Evolutionary conservation across 2,113 vertebrate species (phyloP), one percentile per base, ranked within the genome.

Genomic region (Corythornis cristatus): DNA sequence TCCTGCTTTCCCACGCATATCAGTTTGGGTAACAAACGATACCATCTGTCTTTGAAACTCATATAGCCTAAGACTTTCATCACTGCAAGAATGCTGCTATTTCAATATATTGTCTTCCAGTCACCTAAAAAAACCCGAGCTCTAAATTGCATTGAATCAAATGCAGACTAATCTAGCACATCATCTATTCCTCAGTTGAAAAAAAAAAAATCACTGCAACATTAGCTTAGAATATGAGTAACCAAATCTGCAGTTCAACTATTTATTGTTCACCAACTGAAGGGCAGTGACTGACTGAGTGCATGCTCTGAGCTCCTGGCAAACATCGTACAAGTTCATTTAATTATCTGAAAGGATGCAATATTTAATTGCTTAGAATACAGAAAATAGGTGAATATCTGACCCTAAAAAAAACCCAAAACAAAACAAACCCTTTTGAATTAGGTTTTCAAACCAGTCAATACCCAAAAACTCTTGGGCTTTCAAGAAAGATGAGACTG

Each of bases 1-100:
- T 68, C 74, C 85, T 54, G 82, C 88, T 96, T 96, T 96, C 95
- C 96, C 95, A 95, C 50, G 90, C 60, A 1, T 86, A 91, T 91
- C 90, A 89, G 28, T 45, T 86, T 54, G 58, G 54, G 54, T 45
- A 93, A 87, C 66, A 93, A 78, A 88, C 87, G 94, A 83, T 83
- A 93, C 18, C 51, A 83, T 73, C 58, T 89, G 75, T 70, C 93
- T 91, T 77, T 80, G 93, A 95, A 91, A 93, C 88, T 90, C 28
- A 56, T 56, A 84, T 3, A 90, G 77, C 62, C 75, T 58, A 16
- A 54, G 60, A 94, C 71, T 96, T 95, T 88, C 64, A 94, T 42
- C 71, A 73, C 6, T 28, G 29, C 33, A 46, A 75, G 48, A 61
- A 57, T 60, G 48, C 77, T 86, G 61, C 91, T 91, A 28, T 72